A percentile compares a stretch with the other conserved stretches of the same genome.
phyloP scores from a whole-genome alignment of 2,113 vertebrate genomes.

The Phaethornis superciliosus region DNA sequence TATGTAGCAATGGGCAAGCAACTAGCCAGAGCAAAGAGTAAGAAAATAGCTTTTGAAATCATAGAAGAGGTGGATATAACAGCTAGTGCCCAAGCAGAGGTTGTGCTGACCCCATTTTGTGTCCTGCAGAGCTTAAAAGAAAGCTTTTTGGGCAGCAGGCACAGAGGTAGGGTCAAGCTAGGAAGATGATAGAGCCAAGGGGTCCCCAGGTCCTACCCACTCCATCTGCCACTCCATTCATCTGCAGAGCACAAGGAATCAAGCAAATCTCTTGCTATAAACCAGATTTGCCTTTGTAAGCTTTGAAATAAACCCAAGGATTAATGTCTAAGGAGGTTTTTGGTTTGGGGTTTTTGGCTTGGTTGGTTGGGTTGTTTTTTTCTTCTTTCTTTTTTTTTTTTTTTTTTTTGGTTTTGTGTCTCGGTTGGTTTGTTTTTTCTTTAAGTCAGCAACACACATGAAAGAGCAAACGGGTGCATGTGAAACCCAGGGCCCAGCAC shows the following conservation, averaged over 20 bases:
- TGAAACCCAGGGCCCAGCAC: background rate
- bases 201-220: background rate
- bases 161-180: background rate
- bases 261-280: constrained; percentile 45
- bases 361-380: too few relatives aligned
- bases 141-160: background rate
- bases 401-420: too few relatives aligned
- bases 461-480: background rate
- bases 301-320: constrained; percentile 63
- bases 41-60: background rate
- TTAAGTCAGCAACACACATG: background rate
- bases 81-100: background rate
- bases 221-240: constrained; percentile 41
- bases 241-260: constrained; percentile 26
- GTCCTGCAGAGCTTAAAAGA: background rate
- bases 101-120: background rate
- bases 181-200: background rate
- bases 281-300: constrained; percentile 56
- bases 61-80: background rate
- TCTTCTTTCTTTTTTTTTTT: too few relatives aligned
- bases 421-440: background rate
- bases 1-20: background rate
- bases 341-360: too few relatives aligned
- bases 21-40: background rate
- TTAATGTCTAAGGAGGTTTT: constrained; percentile 33